These are phyloP conservation scores for Papilio machaon DNA, from an alignment of 1,140 invertebrate genomes.

Conservation along the genomic window DNA sequence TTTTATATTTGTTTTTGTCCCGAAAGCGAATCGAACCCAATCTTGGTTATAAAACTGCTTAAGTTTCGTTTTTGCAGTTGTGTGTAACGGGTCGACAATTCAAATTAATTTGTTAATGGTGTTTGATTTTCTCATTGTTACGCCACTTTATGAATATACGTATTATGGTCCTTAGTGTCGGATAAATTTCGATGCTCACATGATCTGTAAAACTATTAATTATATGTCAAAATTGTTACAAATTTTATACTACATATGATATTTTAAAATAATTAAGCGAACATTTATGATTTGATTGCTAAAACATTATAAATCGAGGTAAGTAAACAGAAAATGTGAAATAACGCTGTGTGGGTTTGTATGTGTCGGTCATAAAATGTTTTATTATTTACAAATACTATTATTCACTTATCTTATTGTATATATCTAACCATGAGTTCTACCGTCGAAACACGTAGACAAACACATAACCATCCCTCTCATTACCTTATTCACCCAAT, in stretches of 20 bases:
- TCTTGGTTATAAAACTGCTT: neutral
- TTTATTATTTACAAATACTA: slow-evolving; percentile 2
- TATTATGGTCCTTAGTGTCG: neutral
- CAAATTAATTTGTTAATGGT: neutral
- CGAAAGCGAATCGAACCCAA: neutral
- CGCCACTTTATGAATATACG: neutral
- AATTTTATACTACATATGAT: neutral
- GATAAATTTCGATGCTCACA: neutral
- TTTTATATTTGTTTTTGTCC: neutral
- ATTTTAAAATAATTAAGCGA: neutral
- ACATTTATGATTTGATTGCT: neutral
- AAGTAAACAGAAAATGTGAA: neutral
- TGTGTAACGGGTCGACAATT: neutral
- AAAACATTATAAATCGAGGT: slow-evolving; percentile 3
- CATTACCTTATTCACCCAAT: neutral
- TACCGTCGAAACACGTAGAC: neutral
- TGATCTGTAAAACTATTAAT: neutral
- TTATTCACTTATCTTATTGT: neutral
- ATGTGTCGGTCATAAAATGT: neutral
- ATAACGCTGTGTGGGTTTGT: neutral
- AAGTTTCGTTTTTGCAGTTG: neutral
- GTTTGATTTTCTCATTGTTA: neutral
- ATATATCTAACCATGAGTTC: neutral
- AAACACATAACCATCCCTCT: neutral
- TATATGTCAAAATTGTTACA: neutral